A percentile compares a stretch with the other conserved stretches of the same genome.
Conservation (phyloP, 2,113 vertebrate species). For the Lampris incognitus region DNA sequence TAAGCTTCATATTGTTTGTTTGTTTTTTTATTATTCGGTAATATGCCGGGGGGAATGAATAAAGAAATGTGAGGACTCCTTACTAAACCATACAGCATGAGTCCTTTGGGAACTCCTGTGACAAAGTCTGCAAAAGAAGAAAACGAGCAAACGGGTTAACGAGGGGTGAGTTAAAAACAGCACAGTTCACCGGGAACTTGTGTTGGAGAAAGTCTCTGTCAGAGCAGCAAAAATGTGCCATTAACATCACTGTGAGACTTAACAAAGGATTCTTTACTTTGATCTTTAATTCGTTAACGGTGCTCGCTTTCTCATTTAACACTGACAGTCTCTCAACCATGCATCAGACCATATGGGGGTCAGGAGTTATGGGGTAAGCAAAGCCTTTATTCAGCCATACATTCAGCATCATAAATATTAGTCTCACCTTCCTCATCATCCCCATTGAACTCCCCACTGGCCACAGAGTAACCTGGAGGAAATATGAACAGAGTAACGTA, state of each 20-base stretch:
- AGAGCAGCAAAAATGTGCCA: background rate
- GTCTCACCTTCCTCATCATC: conserved; percentile 88
- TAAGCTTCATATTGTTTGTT: too few relatives aligned
- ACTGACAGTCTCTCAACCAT: background rate
- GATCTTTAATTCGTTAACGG: background rate
- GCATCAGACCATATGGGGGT: background rate
- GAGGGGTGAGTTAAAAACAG: background rate
- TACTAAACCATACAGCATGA: conserved; percentile 91
- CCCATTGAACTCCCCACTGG: conserved; percentile 89
- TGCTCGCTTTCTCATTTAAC: background rate
- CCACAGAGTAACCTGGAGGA: conserved; percentile 88
- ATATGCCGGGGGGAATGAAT: conserved; percentile 14
- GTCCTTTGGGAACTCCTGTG: conserved; percentile 91
- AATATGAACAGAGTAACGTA: background rate
- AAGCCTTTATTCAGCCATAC: conserved; percentile 38
- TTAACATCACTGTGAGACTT: too few relatives aligned
- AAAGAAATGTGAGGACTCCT: conserved; percentile 62
- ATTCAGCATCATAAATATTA: conserved; percentile 59
- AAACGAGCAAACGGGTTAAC: background rate
- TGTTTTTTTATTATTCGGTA: background rate
- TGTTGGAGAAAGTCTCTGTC: background rate
- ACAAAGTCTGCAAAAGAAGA: conserved; percentile 85
- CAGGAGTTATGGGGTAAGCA: conserved; percentile 22
- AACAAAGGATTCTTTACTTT: background rate
- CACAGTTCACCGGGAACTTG: background rate